A percentile compares a stretch with the other conserved stretches of the same genome.
These are phyloP conservation scores for Ooceraea biroi DNA, from an alignment of 1,140 invertebrate genomes.

Conservation along the genomic window DNA sequence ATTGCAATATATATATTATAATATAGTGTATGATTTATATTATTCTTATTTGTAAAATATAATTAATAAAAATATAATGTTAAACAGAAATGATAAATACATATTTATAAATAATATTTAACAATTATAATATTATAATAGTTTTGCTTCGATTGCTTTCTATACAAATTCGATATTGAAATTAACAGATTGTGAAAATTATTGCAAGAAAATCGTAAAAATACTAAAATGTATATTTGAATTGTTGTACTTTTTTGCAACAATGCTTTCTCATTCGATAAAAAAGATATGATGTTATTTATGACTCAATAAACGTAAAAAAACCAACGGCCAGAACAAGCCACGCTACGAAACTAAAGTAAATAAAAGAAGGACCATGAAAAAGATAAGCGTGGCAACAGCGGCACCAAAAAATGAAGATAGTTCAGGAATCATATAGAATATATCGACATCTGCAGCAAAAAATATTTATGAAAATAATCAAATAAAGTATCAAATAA, in stretches of 20 bases:
- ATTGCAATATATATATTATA: not conserved
- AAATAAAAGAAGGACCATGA: conserved; percentile 46
- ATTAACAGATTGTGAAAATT: not conserved
- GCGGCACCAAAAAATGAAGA: conserved; percentile 1
- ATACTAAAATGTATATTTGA: conserved; percentile 29
- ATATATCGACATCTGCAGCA: conserved; percentile 26
- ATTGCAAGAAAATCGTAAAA: conserved; percentile 14
- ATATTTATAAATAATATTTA: too few relatives aligned
- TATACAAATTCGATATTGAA: not conserved
- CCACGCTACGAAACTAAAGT: conserved; percentile 43
- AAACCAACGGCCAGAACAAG: conserved; percentile 49
- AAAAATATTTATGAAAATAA: conserved; percentile 8
- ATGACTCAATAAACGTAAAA: conserved; percentile 54
- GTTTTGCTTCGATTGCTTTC: not conserved
- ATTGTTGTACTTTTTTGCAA: conserved; percentile 36
- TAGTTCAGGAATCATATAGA: conserved; percentile 35
- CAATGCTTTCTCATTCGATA: conserved; percentile 46
- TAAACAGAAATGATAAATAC: too few relatives aligned
- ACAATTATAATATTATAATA: too few relatives aligned
- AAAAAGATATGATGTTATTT: conserved; percentile 54
- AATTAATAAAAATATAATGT: too few relatives aligned
- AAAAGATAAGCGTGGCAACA: conserved; percentile 46
- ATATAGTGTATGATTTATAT: too few relatives aligned
- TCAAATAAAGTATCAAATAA: not conserved
- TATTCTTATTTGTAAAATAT: not conserved